Evolutionary conservation across 2,113 vertebrate genomes (phyloP).

Genomic region (Murina feae): DNA sequence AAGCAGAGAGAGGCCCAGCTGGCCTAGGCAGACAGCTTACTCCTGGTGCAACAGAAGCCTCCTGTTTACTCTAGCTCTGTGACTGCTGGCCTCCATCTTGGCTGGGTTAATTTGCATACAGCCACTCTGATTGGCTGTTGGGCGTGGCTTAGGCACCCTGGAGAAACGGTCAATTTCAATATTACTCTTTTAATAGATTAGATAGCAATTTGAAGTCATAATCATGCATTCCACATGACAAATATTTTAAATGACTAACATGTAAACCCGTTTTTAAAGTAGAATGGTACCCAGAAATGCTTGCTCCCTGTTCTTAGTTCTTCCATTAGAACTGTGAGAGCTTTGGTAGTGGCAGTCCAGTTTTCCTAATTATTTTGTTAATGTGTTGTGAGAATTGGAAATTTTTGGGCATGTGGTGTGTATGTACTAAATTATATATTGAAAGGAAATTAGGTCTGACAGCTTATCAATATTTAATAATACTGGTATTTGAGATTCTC

Average conservation of each 20-base stretch:
- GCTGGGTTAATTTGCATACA: no score
- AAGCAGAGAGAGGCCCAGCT: no score
- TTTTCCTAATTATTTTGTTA: not conserved
- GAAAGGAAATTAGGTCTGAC: not conserved
- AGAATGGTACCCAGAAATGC: not conserved
- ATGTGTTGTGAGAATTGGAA: not conserved
- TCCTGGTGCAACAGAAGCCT: no score
- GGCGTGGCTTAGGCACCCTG: no score
- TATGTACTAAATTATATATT: not conserved
- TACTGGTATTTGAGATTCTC: not conserved
- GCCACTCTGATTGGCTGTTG: no score
- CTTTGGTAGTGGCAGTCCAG: not conserved
- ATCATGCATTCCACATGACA: not conserved
- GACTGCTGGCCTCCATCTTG: no score
- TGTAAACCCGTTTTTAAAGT: not conserved
- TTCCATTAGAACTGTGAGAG: not conserved
- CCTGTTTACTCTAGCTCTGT: no score
- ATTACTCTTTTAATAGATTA: no score
- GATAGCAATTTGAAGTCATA: not conserved
- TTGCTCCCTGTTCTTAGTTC: not conserved
- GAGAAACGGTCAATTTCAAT: no score
- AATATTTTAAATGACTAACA: not conserved
- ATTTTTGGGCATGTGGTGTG: not conserved
- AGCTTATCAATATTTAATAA: conserved; percentile 27
- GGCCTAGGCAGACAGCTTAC: no score